phyloP scores from a whole-genome alignment of 2,888 invertebrate species.

The Ecdyonurus torrentis region DNA sequence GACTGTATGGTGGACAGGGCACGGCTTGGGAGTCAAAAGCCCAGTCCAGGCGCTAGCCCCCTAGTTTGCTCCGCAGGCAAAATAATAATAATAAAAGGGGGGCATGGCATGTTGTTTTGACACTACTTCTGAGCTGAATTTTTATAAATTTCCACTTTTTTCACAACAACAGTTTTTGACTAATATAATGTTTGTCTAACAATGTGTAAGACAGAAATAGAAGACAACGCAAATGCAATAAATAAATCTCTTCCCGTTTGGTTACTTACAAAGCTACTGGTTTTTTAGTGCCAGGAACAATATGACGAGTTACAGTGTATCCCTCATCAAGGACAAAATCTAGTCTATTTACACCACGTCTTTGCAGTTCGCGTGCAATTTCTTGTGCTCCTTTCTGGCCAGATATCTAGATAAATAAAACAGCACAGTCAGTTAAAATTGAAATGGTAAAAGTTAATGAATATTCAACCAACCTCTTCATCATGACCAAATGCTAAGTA shows the following conservation, averaged over 20 bases:
- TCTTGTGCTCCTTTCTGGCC: slow-evolving; percentile 25
- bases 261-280: slow-evolving; percentile 20
- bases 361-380: slow-evolving; percentile 21
- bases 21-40: too few species aligned
- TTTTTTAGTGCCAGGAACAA: slow-evolving; percentile 24
- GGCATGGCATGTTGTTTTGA: too few species aligned
- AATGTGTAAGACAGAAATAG: neutral
- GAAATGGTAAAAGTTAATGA: too few species aligned
- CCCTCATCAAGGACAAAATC: slow-evolving; percentile 34
- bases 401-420: slow-evolving; percentile 14
- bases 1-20: too few species aligned
- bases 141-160: too few species aligned
- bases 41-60: too few species aligned
- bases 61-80: too few species aligned
- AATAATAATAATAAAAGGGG: too few species aligned
- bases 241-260: neutral
- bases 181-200: neutral
- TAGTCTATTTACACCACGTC: slow-evolving; percentile 20
- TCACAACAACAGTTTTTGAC: too few species aligned
- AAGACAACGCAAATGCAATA: neutral
- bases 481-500: slow-evolving; percentile 34
- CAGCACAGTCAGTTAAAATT: too few species aligned
- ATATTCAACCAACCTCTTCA: slow-evolving; percentile 28
- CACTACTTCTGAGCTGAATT: too few species aligned
- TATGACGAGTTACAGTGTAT: slow-evolving; percentile 23